phyloP scores from a whole-genome alignment of 2,888 invertebrate species.

The Danaus chrysippus region DNA sequence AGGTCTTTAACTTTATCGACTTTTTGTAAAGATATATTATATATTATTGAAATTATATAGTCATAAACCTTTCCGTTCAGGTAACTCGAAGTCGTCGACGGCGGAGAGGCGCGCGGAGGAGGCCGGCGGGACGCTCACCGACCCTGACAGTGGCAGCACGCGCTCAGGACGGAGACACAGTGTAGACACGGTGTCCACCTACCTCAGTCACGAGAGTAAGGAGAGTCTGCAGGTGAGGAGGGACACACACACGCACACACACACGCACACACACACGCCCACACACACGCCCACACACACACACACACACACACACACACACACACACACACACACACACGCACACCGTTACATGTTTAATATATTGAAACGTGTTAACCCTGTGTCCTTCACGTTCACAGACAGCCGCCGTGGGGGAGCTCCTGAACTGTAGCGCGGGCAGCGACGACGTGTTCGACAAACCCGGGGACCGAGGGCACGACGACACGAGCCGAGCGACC shows the following conservation, averaged over 20 bases:
- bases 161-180: constrained; percentile 89
- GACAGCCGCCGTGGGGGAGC: constrained; percentile 80
- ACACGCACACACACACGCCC: too few relatives aligned
- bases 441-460: constrained; percentile 85
- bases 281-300: too few relatives aligned
- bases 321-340: too few relatives aligned
- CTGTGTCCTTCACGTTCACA: constrained; percentile 27
- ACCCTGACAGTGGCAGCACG: constrained; percentile 85
- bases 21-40: too few relatives aligned
- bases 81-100: constrained; percentile 9
- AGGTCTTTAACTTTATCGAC: too few relatives aligned
- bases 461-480: constrained; percentile 16
- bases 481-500: background rate
- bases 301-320: too few relatives aligned
- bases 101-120: constrained; percentile 36
- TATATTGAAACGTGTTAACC: too few relatives aligned
- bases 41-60: too few relatives aligned
- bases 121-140: constrained; percentile 68
- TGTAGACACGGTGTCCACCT: constrained; percentile 93
- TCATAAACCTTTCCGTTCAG: constrained; percentile 47
- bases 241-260: too few relatives aligned
- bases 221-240: constrained; percentile 74
- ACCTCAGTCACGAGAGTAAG: constrained; percentile 90
- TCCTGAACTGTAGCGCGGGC: constrained; percentile 84
- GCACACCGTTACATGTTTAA: too few relatives aligned